These are phyloP conservation scores for Platycercus adscitus DNA, from an alignment of 2,113 vertebrate species.

Conservation along the genomic window DNA sequence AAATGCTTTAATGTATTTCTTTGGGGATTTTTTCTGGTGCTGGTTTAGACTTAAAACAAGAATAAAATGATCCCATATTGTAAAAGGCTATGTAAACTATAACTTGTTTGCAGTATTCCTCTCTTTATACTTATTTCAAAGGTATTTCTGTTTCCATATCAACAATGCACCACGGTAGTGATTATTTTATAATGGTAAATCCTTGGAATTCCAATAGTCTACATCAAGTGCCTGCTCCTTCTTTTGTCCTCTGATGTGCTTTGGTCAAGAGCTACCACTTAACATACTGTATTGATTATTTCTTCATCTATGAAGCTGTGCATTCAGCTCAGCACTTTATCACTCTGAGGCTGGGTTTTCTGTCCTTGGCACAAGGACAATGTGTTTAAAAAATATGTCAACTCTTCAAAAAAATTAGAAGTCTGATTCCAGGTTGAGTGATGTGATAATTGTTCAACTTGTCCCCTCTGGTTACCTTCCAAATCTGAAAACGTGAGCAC, in stretches of 20 bases:
- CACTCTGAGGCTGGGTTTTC: background rate
- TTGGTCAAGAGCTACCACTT: background rate
- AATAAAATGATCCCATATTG: background rate
- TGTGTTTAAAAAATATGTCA: background rate
- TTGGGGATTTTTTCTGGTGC: background rate
- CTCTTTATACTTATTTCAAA: background rate
- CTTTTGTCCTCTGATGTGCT: background rate
- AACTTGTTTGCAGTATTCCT: background rate
- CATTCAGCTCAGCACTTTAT: background rate
- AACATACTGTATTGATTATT: background rate
- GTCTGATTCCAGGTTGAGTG: background rate
- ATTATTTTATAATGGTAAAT: background rate
- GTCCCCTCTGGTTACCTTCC: background rate
- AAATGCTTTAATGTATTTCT: background rate
- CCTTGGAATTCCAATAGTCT: background rate
- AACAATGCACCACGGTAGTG: background rate
- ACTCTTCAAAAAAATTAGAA: background rate
- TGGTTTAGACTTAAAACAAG: background rate
- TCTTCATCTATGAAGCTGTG: background rate
- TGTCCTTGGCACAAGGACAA: background rate
- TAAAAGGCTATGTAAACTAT: background rate
- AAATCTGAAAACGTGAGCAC: background rate
- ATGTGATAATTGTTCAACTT: background rate
- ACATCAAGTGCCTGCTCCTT: background rate
- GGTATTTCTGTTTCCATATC: conserved; percentile 16